Percentiles rank a stretch among this genome's conserved stretches.
These are phyloP conservation scores for Folsomia candida DNA, from an alignment of 2,888 invertebrate genomes.

Conservation along the genomic window DNA sequence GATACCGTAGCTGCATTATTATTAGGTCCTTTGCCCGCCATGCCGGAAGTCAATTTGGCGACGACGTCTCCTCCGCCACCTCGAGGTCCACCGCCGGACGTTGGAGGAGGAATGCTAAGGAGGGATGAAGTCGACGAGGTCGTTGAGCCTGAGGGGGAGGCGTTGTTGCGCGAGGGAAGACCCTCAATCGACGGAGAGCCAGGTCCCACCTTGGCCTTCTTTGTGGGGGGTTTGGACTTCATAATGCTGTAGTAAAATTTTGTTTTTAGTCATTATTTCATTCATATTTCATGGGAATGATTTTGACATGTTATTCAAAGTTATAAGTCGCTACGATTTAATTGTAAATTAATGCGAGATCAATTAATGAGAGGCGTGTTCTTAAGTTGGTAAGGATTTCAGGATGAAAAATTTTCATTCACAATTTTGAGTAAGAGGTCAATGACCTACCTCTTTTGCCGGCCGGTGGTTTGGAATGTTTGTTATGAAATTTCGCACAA, in stretches of 20 bases:
- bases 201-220: conserved; percentile 37
- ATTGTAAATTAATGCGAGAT: no score
- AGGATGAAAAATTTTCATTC: no score
- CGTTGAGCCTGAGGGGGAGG: conserved; percentile 28
- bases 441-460: no score
- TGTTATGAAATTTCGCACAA: no score
- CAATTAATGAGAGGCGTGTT: no score
- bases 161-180: not conserved
- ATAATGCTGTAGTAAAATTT: no score
- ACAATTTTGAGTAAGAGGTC: no score
- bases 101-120: conserved; percentile 22
- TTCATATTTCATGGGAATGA: no score
- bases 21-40: not conserved
- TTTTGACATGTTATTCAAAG: no score
- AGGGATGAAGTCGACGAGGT: conserved; percentile 22
- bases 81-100: not conserved
- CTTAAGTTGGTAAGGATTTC: no score
- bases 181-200: conserved; percentile 19
- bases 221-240: conserved; percentile 46
- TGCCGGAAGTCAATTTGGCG: not conserved
- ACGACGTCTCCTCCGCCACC: not conserved
- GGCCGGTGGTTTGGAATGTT: no score
- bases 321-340: no score
- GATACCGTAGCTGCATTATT: not conserved
- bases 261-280: not conserved